These are phyloP conservation scores for Pheosia gnoma DNA, from an alignment of 2,888 invertebrate species.

Conservation along the genomic window DNA sequence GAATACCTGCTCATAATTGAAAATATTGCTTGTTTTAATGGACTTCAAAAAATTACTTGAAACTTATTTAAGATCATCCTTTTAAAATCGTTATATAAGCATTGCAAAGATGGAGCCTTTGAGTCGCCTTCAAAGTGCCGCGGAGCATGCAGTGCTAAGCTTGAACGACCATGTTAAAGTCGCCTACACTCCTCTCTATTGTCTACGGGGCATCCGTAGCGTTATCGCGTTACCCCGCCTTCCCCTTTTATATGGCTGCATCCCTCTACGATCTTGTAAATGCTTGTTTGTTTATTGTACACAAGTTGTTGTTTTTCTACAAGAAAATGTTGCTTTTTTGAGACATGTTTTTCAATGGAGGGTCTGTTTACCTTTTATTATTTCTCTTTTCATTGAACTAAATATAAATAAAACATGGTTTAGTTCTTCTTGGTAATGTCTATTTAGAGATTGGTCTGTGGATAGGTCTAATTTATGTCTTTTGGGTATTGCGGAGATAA, in stretches of 20 bases:
- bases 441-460: neutral
- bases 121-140: constrained; percentile 28
- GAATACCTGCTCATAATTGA: no score
- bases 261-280: constrained; percentile 34
- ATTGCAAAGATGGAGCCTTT: neutral
- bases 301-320: constrained; percentile 30
- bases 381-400: constrained; percentile 15
- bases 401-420: neutral
- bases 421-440: neutral
- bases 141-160: constrained; percentile 19
- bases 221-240: constrained; percentile 53
- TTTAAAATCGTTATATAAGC: constrained; percentile 14
- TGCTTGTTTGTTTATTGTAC: constrained; percentile 39
- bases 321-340: constrained; percentile 37
- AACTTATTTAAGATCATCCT: neutral
- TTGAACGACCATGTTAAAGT: constrained; percentile 39
- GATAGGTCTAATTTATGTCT: neutral
- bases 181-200: constrained; percentile 43
- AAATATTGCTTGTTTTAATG: no score
- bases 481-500: neutral
- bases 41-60: neutral
- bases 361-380: constrained; percentile 23
- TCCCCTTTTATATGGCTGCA: constrained; percentile 52
- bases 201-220: constrained; percentile 51
- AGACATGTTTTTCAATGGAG: constrained; percentile 26